Percentiles rank a stretch among this genome's conserved stretches.
Conservation (phyloP, 37 sponge, comb jelly and placozoan genomes). For the Chondrosia reniformis region DNA sequence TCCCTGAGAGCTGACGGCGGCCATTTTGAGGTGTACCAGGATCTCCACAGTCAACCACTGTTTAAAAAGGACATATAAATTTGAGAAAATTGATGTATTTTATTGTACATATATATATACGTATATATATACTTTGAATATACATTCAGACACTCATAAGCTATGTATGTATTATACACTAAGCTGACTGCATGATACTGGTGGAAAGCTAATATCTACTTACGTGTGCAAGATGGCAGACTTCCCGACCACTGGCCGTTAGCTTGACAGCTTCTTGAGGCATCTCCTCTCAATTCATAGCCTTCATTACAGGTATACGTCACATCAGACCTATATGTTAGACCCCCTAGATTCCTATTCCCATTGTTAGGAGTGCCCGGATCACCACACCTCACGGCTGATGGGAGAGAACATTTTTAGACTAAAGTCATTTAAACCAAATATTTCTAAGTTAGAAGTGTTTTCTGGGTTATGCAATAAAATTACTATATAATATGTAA, state of each 20-base stretch:
- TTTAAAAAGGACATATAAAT: not conserved
- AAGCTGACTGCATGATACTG: too few relatives aligned
- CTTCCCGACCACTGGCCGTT: slow-evolving; percentile 6
- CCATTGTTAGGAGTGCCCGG: slow-evolving; percentile 42
- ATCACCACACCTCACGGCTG: slow-evolving; percentile 16
- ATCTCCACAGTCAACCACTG: slow-evolving; percentile 1
- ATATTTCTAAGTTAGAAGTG: too few relatives aligned
- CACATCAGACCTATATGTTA: slow-evolving; percentile 1
- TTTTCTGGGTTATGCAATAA: too few relatives aligned
- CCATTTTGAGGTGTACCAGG: slow-evolving; percentile 31
- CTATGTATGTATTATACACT: not conserved
- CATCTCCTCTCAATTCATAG: slow-evolving; percentile 11
- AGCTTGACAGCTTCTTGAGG: not conserved
- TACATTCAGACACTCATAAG: not conserved
- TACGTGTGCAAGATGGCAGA: not conserved
- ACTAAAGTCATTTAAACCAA: too few relatives aligned
- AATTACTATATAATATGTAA: not conserved
- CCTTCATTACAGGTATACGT: slow-evolving; percentile 30
- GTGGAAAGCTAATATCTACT: not conserved
- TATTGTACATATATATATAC: not conserved
- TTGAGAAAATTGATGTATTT: too few relatives aligned
- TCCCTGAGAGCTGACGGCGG: slow-evolving; percentile 8
- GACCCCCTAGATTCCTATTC: not conserved
- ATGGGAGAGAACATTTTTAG: not conserved
- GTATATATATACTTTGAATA: not conserved